These are phyloP conservation scores for Microplitis deprimator DNA, from an alignment of 2,888 invertebrate genomes.

Conservation along the genomic window DNA sequence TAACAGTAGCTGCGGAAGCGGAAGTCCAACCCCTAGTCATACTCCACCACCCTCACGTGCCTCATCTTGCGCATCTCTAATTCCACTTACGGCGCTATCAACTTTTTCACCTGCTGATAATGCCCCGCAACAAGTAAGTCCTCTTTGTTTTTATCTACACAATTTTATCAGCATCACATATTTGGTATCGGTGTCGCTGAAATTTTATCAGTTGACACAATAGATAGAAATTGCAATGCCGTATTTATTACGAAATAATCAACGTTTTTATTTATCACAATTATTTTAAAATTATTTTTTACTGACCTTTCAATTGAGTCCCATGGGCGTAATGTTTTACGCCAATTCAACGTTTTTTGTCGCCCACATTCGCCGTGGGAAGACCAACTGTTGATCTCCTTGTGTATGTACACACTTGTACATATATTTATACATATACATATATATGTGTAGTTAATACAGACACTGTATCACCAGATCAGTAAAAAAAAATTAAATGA, in stretches of 20 bases:
- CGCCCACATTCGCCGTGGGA: conserved; percentile 41
- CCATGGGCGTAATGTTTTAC: conserved; percentile 31
- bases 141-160: background rate
- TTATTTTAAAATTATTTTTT: conserved; percentile 18
- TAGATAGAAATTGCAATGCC: too few species aligned
- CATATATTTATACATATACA: conserved; percentile 12
- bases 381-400: conserved; percentile 23
- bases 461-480: conserved; percentile 21
- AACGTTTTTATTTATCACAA: background rate
- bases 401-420: conserved; percentile 16
- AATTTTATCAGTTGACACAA: too few species aligned
- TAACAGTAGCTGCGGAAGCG: conserved; percentile 77
- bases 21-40: conserved; percentile 81
- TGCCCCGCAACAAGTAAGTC: conserved; percentile 65
- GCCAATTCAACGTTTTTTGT: conserved; percentile 23
- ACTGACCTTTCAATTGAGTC: conserved; percentile 32
- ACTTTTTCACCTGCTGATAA: conserved; percentile 67
- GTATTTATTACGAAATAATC: background rate
- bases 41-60: conserved; percentile 72
- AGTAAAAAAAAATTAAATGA: conserved; percentile 30
- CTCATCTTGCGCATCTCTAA: conserved; percentile 68
- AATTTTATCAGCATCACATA: background rate
- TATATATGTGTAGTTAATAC: conserved; percentile 10
- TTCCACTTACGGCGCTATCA: conserved; percentile 66
- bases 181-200: background rate